Evolutionary conservation across 2,888 invertebrate genomes (phyloP), one percentile per base, ranked within the genome.

Genomic region (Synanthedon formicaeformis): DNA sequence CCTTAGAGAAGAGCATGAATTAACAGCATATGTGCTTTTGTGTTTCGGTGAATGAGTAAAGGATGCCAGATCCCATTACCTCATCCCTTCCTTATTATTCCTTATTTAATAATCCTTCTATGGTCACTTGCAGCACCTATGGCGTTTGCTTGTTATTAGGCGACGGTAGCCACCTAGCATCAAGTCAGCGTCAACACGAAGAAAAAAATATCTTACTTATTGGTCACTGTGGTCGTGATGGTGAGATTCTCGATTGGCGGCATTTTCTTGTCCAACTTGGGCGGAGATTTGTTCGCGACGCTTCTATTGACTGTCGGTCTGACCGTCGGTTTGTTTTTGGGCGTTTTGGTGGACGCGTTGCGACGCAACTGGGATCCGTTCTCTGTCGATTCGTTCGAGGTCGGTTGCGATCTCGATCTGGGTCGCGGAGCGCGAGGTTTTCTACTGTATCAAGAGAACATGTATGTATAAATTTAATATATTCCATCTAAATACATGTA

Each of bases 341-440:
- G 60, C 0, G 69, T 62, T 56, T 79, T 81, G 27, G 74, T 74
- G 0, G 83, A 81, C 0, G 80, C 81, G 57, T 78, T 75, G 1
- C 82, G 66, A 0, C 79, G 70, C 0, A 80, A 56, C n/a, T 64
- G 64, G 0, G 72, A 61, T 0, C 77, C 75, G 53, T 69, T 75
- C 52, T 81, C 80, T 0, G 71, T 58, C 0, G 81, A 78, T 4
- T 82, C 83, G 61, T 72, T 76, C 0, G 76, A 78, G 0, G 77
- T 63, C 0, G 86, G 85, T 58, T 86, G 85, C 0, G 86, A 87
- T 16, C 80, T 78, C 3, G 86, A 86, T 0, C 86, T 77, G 0
- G 82, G 84, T 0, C 82, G 71, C 0, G 73, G 73, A 0, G 57
- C 64, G 45, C 73, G 71, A 48, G 67, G 60, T 52, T 71, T 72